Evolutionary conservation across 2,888 invertebrate genomes (phyloP).

Genomic region (Machimus atricapillus): DNA sequence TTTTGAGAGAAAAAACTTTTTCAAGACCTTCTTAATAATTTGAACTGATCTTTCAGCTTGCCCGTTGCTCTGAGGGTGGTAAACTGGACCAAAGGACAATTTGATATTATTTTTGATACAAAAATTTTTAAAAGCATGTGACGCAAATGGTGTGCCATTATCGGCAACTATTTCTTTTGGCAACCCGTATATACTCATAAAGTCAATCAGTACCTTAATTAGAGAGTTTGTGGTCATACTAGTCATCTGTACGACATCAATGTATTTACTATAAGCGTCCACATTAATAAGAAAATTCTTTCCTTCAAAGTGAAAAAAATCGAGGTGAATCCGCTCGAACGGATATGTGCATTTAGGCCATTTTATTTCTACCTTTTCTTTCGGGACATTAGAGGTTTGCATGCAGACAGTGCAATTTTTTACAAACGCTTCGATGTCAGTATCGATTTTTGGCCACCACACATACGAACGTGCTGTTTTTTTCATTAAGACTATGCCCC

Average conservation of each 20-base stretch:
- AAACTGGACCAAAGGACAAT: not conserved
- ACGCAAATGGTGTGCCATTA: not conserved
- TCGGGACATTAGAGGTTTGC: not conserved
- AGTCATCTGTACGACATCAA: not conserved
- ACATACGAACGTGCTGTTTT: constrained; percentile 48
- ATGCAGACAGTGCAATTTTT: not conserved
- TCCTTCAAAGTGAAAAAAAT: not conserved
- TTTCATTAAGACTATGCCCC: constrained; percentile 53
- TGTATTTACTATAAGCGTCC: no score
- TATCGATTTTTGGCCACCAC: no score
- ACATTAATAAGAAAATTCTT: not conserved
- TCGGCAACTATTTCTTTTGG: not conserved
- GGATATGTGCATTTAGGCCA: not conserved
- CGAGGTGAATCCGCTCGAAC: not conserved
- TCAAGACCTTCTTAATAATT: not conserved
- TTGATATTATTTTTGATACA: not conserved
- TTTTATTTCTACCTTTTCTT: not conserved
- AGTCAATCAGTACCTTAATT: not conserved
- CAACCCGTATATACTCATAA: not conserved
- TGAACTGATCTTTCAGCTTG: not conserved
- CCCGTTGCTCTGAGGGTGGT: not conserved
- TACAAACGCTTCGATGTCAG: constrained; percentile 51
- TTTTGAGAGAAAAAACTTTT: not conserved
- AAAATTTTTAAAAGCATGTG: not conserved
- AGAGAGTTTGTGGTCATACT: not conserved